A percentile compares a stretch with the other conserved stretches of the same genome.
phyloP scores from a whole-genome alignment of 2,888 invertebrate genomes.

The Pseudeuparius sepicola region DNA sequence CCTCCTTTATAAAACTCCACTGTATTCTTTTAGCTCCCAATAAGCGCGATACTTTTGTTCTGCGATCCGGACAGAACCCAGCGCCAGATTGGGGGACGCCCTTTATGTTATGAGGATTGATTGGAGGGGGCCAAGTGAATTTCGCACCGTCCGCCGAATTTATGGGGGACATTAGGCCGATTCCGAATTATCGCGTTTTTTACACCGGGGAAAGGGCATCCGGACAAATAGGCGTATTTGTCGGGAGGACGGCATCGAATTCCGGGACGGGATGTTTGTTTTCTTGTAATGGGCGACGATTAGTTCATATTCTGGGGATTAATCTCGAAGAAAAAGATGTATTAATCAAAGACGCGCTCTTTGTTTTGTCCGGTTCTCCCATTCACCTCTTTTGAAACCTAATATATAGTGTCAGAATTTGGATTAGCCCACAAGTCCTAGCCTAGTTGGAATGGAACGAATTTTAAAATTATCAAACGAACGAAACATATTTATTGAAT shows the following conservation, averaged over 20 bases:
- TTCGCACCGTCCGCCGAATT: constrained; percentile 39
- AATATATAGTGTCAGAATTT: no score
- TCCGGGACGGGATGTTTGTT: background rate
- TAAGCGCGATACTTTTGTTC: constrained; percentile 38
- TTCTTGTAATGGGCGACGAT: background rate
- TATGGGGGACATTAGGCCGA: constrained; percentile 34
- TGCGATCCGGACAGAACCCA: no score
- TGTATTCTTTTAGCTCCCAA: constrained; percentile 38
- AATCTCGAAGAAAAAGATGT: no score
- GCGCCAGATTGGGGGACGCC: constrained; percentile 34
- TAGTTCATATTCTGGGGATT: no score
- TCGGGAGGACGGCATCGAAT: constrained; percentile 25
- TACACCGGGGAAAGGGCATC: no score
- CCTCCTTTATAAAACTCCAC: constrained; percentile 37
- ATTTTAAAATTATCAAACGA: no score
- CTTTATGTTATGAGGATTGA: constrained; percentile 39
- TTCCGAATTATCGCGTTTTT: constrained; percentile 35
- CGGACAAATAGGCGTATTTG: constrained; percentile 33
- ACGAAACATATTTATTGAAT: no score
- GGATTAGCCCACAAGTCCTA: no score
- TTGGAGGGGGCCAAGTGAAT: constrained; percentile 38
- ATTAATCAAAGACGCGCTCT: no score
- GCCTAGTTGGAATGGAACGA: no score
- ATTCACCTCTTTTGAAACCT: no score
- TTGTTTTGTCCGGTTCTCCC: no score